Evolutionary conservation across 2,113 vertebrate species (phyloP), one percentile per base, ranked within the genome.

Genomic region (Ciconia maguari): DNA sequence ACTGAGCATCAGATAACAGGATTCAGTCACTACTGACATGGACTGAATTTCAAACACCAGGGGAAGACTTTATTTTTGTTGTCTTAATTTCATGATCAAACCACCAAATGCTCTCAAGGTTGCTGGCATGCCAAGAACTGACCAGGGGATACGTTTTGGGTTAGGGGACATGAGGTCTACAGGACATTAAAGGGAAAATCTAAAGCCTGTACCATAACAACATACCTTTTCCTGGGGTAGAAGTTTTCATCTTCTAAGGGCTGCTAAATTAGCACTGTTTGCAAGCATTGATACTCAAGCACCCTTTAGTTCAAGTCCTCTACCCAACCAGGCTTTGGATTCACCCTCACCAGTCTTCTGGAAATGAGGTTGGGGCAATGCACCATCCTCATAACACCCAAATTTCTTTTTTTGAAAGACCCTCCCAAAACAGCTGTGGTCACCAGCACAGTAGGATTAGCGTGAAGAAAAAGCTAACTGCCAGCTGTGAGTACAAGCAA

Each of bases 41-140:
- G 74, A 54, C 83, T 87, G 92, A 84, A 97, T 94, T 82, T 91
- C 72, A 94, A 95, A 51, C 30, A 83, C 19, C 65, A 60, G 27
- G 36, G 52, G 24, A 89, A 93, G 34, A 42, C 27, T 68, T 74
- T 55, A 60, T 58, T 80, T 79, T 74, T 77, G 36, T 64, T 34
- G 64, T 82, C 51, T 48, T 51, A 42, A 12, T 48, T 86, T 74
- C 30, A n/a, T 16, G 32, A 77, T 15, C 24, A 48, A 94, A 38
- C 16, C 21, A 64, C 14, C 29, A 85, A 79, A 85, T 12, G 14
- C 8, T 68, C n/a, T 70, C 27, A 85, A 46, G 21, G 42, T 16
- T 80, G 62, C 42, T 71, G 48, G 38, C 0, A 0, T 4, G 20
- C 25, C 10, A 4, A 68, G 72, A 80, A 69, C 54, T 26, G 29